phyloP scores from a whole-genome alignment of 2,113 vertebrate genomes.

The Dicentrarchus labrax region DNA sequence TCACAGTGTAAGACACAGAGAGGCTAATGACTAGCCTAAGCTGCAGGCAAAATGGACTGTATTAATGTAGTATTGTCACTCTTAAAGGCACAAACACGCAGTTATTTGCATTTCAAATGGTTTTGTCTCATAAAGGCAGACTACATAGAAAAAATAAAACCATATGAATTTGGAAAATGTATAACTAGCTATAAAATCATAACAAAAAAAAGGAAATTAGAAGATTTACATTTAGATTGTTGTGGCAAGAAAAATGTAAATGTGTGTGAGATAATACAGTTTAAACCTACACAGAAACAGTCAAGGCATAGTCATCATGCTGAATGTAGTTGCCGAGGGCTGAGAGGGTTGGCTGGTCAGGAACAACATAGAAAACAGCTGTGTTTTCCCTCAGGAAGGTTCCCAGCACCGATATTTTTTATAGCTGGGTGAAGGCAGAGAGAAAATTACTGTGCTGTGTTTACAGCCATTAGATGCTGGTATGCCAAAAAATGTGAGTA shows the following conservation, averaged over 20 bases:
- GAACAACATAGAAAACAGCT: slow-evolving; percentile 15
- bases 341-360: slow-evolving; percentile 31
- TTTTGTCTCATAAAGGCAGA: not conserved
- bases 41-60: slow-evolving; percentile 55
- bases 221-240: slow-evolving; percentile 9
- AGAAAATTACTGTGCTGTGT: slow-evolving; percentile 8
- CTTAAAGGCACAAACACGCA: slow-evolving; percentile 33
- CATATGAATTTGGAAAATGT: not conserved
- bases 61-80: slow-evolving; percentile 46
- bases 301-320: slow-evolving; percentile 14
- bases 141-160: not conserved
- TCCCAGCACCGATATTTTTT: slow-evolving; percentile 28
- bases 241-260: slow-evolving; percentile 11
- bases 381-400: slow-evolving; percentile 38
- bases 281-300: slow-evolving; percentile 29
- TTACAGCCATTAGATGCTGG: slow-evolving; percentile 16
- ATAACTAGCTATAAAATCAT: not conserved
- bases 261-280: not conserved
- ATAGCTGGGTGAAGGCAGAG: slow-evolving; percentile 5
- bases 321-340: slow-evolving; percentile 10
- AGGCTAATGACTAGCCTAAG: slow-evolving; percentile 70
- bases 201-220: not conserved
- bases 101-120: slow-evolving; percentile 33
- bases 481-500: not conserved
- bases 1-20: slow-evolving; percentile 66